phyloP scores from a whole-genome alignment of 2,888 invertebrate species.

The Galerucella pusilla region DNA sequence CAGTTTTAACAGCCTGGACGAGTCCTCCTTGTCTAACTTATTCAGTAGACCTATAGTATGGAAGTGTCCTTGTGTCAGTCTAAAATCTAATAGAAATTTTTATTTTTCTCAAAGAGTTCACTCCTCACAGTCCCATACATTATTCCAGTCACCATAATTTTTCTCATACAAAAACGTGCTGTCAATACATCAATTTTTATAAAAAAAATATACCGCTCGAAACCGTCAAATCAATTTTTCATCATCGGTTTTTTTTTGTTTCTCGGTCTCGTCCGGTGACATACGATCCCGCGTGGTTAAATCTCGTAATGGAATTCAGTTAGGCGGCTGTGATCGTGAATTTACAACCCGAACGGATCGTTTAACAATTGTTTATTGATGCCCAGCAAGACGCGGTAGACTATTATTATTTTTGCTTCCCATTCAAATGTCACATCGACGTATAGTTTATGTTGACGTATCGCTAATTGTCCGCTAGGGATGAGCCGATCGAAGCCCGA shows the following conservation, averaged over 20 bases:
- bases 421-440: slow-evolving; percentile 41
- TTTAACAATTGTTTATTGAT: slow-evolving; percentile 45
- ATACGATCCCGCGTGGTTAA: slow-evolving; percentile 9
- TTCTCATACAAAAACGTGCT: neutral
- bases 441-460: slow-evolving; percentile 42
- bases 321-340: slow-evolving; percentile 38
- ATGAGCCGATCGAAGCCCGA: slow-evolving; percentile 1
- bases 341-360: slow-evolving; percentile 41
- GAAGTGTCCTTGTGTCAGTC: no score
- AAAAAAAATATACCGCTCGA: neutral
- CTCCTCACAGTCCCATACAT: neutral
- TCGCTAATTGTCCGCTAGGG: slow-evolving; percentile 28
- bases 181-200: neutral
- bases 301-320: slow-evolving; percentile 32
- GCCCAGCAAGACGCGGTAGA: slow-evolving; percentile 33
- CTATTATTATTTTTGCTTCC: slow-evolving; percentile 40
- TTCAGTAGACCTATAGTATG: no score
- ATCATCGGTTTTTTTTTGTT: neutral
- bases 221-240: neutral
- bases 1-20: no score
- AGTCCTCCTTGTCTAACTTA: no score
- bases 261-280: neutral
- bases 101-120: no score
- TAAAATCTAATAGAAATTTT: no score
- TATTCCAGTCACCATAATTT: no score